Percentiles rank a stretch among this genome's conserved stretches.
These are phyloP conservation scores for Synergus umbraculus DNA, from an alignment of 2,888 invertebrate genomes.

Conservation along the genomic window DNA sequence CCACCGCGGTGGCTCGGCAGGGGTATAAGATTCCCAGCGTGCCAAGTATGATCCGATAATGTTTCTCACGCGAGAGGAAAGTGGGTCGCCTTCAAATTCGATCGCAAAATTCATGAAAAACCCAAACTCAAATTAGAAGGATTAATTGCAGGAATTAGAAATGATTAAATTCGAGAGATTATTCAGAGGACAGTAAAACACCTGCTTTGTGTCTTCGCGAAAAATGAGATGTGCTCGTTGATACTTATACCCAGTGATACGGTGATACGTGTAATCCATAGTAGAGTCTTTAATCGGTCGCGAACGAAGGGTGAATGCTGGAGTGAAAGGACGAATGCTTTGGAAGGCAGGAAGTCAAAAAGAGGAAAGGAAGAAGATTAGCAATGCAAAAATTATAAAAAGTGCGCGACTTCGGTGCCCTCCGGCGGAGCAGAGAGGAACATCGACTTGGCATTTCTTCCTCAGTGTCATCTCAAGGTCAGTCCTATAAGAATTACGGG, in stretches of 20 bases:
- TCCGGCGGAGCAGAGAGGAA: constrained; percentile 62
- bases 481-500: constrained; percentile 64
- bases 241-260: constrained; percentile 48
- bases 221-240: constrained; percentile 46
- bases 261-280: constrained; percentile 48
- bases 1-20: constrained; percentile 72
- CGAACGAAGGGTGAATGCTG: constrained; percentile 12
- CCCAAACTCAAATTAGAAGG: constrained; percentile 50
- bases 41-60: constrained; percentile 58
- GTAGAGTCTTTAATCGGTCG: constrained; percentile 12
- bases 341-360: constrained; percentile 14
- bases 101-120: constrained; percentile 47
- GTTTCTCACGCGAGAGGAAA: constrained; percentile 42
- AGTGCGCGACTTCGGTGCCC: constrained; percentile 53
- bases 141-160: constrained; percentile 43
- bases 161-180: constrained; percentile 43
- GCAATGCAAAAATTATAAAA: constrained; percentile 33
- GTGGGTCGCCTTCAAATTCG: constrained; percentile 41
- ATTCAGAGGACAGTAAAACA: neutral
- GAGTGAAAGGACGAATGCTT: constrained; percentile 16
- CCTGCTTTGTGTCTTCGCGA: constrained; percentile 33
- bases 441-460: constrained; percentile 62
- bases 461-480: constrained; percentile 70
- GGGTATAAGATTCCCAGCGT: constrained; percentile 58
- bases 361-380: constrained; percentile 43